Evolutionary conservation across 2,113 vertebrate genomes (phyloP).

Genomic region (Perccottus glenii): DNA sequence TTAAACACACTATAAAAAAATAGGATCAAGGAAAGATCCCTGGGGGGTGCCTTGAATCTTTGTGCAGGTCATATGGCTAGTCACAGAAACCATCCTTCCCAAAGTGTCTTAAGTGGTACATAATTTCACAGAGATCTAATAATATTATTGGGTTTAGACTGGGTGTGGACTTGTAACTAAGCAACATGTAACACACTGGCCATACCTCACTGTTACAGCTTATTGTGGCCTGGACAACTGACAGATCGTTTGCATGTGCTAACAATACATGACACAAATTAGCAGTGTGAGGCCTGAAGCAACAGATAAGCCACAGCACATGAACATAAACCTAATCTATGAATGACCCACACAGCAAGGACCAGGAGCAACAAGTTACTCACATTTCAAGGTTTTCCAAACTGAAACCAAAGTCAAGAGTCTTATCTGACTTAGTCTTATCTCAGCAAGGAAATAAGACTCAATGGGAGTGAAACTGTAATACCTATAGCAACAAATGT

Average conservation of each 20-base stretch:
- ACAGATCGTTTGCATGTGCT: slow-evolving; percentile 11
- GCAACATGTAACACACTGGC: slow-evolving; percentile 7
- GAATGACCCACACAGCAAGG: not conserved
- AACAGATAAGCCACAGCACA: slow-evolving; percentile 44
- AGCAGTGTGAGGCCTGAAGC: slow-evolving; percentile 24
- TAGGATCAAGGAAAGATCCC: not conserved
- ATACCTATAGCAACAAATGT: slow-evolving; percentile 27
- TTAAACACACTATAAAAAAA: not conserved
- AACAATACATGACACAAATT: slow-evolving; percentile 26
- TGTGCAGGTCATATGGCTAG: not conserved
- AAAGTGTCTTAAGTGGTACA: no score
- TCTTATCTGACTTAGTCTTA: slow-evolving; percentile 48
- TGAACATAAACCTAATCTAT: slow-evolving; percentile 30
- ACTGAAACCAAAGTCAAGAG: slow-evolving; percentile 50
- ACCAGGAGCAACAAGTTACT: slow-evolving; percentile 27
- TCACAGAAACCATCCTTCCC: no score
- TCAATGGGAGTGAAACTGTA: slow-evolving; percentile 25
- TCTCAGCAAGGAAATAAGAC: slow-evolving; percentile 28
- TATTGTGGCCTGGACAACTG: slow-evolving; percentile 14
- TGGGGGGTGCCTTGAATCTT: not conserved
- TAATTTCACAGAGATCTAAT: no score
- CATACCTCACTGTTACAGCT: slow-evolving; percentile 5
- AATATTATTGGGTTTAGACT: no score
- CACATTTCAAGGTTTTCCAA: slow-evolving; percentile 44
- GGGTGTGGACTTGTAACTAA: slow-evolving; percentile 9